Base-by-base conservation (phyloP, 37 sponge, comb jelly and placozoan genomes). In the Lycopodina hypogea region DNA sequence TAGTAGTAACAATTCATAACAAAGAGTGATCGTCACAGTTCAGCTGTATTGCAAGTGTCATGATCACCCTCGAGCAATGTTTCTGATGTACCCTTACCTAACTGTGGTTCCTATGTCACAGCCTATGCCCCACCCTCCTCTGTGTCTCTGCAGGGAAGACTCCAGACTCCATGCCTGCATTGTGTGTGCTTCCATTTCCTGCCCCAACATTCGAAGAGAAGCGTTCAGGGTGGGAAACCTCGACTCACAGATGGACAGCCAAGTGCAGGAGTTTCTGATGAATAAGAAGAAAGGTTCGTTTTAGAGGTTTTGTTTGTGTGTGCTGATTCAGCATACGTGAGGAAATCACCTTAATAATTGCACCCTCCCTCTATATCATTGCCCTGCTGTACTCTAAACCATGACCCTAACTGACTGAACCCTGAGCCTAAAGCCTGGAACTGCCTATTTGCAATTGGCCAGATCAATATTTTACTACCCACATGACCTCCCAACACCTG, bases 181-280 rank as follows among this genome's bases (percentile, higher is more conserved):
- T 72, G 91, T 90, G 36, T 90, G 91, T 78, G 91, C 91, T 9
- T 90, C 91, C 35, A 85, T 90, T 33, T 90, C 91, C 19, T 90
- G 91, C 59, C 91, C 91, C 33, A 85, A 90, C 45, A 83, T 90
- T n/a, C 52, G 82, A 48, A 90, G 63, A 56, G 72, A 63, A 32
- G 91, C 91, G 17, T 90, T 74, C 72, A 64, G 73, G 45, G 71
- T 73, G 2, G 76, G 51, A 58, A 72, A 24, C 0, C 1, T 90
- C 18, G 75, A 63, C 3, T 51, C 75, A 4, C 91, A 90, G 71
- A 90, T 90, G 91, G 77, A 79, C 45, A 45, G 29, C 28, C 91
- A 90, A 37, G 76, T 90, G 72, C 74, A 56, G 30, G 82, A 85
- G 35, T 86, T 90, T 55, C 57, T 90, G n/a, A 24, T 50, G 15